Evolutionary conservation across 2,113 vertebrate genomes (phyloP).

Genomic region (Corydoras sp.): DNA sequence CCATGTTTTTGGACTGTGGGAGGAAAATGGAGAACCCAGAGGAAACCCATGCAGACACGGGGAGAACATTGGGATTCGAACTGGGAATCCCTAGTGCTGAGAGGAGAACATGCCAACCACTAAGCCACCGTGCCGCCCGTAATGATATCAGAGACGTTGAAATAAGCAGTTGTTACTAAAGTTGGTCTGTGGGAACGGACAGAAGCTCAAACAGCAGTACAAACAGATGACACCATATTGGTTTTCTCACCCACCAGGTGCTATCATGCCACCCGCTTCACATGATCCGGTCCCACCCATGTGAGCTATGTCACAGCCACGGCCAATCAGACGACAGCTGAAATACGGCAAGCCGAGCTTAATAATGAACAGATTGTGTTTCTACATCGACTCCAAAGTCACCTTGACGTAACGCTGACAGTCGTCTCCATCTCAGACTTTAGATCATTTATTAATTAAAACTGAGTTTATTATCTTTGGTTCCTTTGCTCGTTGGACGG

Average conservation of each 20-base stretch:
- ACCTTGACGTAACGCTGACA: not conserved
- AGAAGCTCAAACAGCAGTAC: constrained; percentile 49
- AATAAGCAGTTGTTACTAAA: constrained; percentile 55
- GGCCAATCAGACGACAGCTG: constrained; percentile 19
- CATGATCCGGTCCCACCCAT: constrained; percentile 62
- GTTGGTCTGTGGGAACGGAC: constrained; percentile 43
- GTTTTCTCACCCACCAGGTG: constrained; percentile 53
- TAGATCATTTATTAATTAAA: too few relatives aligned
- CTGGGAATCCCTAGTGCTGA: too few relatives aligned
- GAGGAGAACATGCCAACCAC: too few relatives aligned
- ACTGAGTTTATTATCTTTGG: too few relatives aligned
- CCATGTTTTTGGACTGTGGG: too few relatives aligned
- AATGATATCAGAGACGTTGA: constrained; percentile 3
- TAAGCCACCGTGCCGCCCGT: too few relatives aligned
- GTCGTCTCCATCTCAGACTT: too few relatives aligned
- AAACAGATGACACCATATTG: constrained; percentile 44
- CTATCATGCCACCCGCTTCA: constrained; percentile 53
- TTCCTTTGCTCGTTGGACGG: too few relatives aligned
- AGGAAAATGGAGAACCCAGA: too few relatives aligned
- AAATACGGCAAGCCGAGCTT: not conserved
- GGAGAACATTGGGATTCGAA: too few relatives aligned
- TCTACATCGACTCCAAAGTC: not conserved
- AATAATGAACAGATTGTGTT: not conserved
- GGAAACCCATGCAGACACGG: too few relatives aligned
- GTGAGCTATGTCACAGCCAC: constrained; percentile 57